These are phyloP conservation scores for Balearica regulorum DNA, from an alignment of 2,797 vertebrate genomes.

Conservation along the genomic window DNA sequence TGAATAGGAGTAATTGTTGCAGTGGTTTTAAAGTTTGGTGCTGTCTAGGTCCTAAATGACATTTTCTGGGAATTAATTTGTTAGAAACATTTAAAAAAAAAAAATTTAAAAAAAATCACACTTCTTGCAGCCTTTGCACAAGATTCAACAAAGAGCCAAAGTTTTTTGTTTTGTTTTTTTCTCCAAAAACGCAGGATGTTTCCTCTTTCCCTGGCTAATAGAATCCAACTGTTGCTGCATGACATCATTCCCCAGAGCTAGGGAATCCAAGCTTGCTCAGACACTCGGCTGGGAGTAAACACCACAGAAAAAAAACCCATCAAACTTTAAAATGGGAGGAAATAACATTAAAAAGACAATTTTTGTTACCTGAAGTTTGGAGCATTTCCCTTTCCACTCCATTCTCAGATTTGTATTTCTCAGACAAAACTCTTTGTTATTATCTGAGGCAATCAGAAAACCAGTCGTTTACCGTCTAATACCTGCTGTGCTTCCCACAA, in stretches of 20 bases:
- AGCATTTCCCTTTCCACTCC: conserved; percentile 78
- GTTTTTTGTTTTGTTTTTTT: neutral
- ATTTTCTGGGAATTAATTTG: neutral
- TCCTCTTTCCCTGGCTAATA: conserved; percentile 70
- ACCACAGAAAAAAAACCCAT: neutral
- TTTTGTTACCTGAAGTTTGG: conserved; percentile 82
- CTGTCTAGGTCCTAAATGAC: neutral
- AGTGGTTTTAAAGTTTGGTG: neutral
- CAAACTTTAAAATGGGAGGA: neutral
- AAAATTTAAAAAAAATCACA: too few species aligned
- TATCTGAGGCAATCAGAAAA: conserved; percentile 66
- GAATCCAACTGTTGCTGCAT: conserved; percentile 75
- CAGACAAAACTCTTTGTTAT: conserved; percentile 69
- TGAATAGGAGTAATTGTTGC: neutral
- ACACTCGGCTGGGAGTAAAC: conserved; percentile 27
- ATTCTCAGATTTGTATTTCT: conserved; percentile 78
- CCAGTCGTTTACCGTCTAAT: conserved; percentile 66
- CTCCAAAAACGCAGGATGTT: conserved; percentile 51
- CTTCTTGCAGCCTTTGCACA: neutral
- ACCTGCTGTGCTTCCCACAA: conserved; percentile 82
- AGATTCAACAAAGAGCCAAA: conserved; percentile 42
- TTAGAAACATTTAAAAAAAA: neutral
- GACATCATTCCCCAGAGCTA: conserved; percentile 74
- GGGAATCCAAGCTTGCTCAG: conserved; percentile 52
- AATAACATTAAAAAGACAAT: neutral